Percentiles rank a stretch among this genome's conserved stretches.
These are phyloP conservation scores for Gymnocypris eckloni DNA, from an alignment of 2,797 vertebrate genomes.

Conservation along the genomic window DNA sequence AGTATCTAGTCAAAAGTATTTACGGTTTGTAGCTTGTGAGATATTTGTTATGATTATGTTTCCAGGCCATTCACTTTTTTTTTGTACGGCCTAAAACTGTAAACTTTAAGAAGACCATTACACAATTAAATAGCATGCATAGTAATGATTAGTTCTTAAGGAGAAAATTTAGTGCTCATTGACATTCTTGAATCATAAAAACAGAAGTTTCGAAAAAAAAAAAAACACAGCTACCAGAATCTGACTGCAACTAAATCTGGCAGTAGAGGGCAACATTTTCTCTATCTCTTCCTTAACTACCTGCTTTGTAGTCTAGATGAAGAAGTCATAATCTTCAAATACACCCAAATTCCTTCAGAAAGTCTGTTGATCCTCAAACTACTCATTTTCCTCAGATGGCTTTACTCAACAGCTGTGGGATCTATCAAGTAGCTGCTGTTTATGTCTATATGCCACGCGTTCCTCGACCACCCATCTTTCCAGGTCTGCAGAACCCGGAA, in stretches of 20 bases:
- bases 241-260: conserved; percentile 5
- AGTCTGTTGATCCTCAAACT: conserved; percentile 87
- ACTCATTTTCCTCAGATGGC: conserved; percentile 85
- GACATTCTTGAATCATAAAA: background rate
- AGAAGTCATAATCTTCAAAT: conserved; percentile 88
- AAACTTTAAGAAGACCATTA: background rate
- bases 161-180: background rate
- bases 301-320: conserved; percentile 83
- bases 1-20: background rate
- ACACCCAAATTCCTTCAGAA: conserved; percentile 86
- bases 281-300: conserved; percentile 73
- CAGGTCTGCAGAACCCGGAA: conserved; percentile 49
- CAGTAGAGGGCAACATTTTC: conserved; percentile 42
- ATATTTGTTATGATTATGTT: background rate
- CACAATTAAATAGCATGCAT: background rate
- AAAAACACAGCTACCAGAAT: background rate
- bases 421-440: conserved; percentile 76
- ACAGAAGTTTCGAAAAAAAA: background rate
- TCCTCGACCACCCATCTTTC: conserved; percentile 57
- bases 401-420: conserved; percentile 70
- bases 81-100: background rate
- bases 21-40: background rate
- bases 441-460: conserved; percentile 82
- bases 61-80: background rate
- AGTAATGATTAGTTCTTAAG: background rate